Evolutionary conservation across 2,888 invertebrate genomes (phyloP).

Genomic region (Aradus depressus): DNA sequence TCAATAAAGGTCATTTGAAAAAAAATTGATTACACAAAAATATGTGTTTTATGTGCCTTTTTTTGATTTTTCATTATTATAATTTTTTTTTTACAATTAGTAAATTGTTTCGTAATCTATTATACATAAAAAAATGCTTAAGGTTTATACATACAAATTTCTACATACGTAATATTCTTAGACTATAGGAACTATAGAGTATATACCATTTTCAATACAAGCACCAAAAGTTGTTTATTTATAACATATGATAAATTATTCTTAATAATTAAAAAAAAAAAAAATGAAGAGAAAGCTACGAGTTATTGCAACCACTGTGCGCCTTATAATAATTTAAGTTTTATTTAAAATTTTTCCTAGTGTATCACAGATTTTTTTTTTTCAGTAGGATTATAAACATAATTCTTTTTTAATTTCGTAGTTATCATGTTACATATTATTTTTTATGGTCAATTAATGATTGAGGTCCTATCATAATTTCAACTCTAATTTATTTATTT

Average conservation of each 20-base stretch:
- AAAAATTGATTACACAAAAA: slow-evolving; percentile 22
- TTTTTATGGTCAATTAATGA: too few relatives aligned
- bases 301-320: slow-evolving; percentile 15
- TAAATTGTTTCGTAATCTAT: slow-evolving; percentile 11
- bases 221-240: slow-evolving; percentile 22
- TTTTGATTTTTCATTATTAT: slow-evolving; percentile 7
- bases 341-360: too few relatives aligned
- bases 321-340: too few relatives aligned
- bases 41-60: slow-evolving; percentile 22
- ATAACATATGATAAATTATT: too few relatives aligned
- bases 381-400: too few relatives aligned
- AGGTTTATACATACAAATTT: slow-evolving; percentile 10
- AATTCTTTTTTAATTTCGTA: too few relatives aligned
- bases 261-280: too few relatives aligned
- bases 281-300: too few relatives aligned
- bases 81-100: slow-evolving; percentile 2
- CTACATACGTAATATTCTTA: slow-evolving; percentile 17
- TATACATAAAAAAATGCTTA: slow-evolving; percentile 15
- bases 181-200: slow-evolving; percentile 20
- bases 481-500: too few relatives aligned
- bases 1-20: slow-evolving; percentile 8
- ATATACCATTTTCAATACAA: slow-evolving; percentile 18
- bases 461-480: too few relatives aligned
- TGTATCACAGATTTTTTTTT: too few relatives aligned
- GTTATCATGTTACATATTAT: too few relatives aligned